phyloP scores from a whole-genome alignment of 1,140 invertebrate species.

The Hetaerina americana region DNA sequence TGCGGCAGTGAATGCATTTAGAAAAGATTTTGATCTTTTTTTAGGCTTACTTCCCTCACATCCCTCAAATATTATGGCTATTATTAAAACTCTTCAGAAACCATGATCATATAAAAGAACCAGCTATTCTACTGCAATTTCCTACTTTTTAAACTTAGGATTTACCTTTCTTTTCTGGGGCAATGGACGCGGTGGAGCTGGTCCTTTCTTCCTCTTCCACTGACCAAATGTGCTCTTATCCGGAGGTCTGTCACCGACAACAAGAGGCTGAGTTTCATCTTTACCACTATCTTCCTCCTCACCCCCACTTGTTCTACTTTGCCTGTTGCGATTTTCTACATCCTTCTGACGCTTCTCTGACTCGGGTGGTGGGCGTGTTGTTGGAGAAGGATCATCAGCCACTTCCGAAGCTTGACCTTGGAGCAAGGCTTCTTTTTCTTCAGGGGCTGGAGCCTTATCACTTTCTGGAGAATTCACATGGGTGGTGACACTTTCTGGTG shows the following conservation, averaged over 20 bases:
- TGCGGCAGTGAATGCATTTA: no score
- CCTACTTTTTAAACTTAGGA: neutral
- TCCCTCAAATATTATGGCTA: no score
- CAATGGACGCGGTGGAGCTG: conserved; percentile 62
- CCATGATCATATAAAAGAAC: no score
- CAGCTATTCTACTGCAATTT: no score
- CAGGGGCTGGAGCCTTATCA: conserved; percentile 17
- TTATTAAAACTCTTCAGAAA: no score
- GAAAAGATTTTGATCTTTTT: no score
- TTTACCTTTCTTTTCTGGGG: conserved; percentile 23
- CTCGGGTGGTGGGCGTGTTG: conserved; percentile 18
- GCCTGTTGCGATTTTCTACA: conserved; percentile 40
- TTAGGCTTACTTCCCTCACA: no score
- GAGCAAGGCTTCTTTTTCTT: no score
- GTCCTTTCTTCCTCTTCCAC: conserved; percentile 63
- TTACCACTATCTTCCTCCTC: neutral
- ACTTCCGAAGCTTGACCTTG: conserved; percentile 17
- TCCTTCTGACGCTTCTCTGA: conserved; percentile 42
- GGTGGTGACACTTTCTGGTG: neutral
- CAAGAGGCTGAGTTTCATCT: neutral
- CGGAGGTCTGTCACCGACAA: conserved; percentile 21
- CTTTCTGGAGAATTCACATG: conserved; percentile 14
- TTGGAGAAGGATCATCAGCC: conserved; percentile 9
- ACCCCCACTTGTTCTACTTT: conserved; percentile 21
- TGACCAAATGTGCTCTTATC: conserved; percentile 50